phyloP scores from a whole-genome alignment of 2,888 invertebrate genomes.

The Harpalus rufipes region DNA sequence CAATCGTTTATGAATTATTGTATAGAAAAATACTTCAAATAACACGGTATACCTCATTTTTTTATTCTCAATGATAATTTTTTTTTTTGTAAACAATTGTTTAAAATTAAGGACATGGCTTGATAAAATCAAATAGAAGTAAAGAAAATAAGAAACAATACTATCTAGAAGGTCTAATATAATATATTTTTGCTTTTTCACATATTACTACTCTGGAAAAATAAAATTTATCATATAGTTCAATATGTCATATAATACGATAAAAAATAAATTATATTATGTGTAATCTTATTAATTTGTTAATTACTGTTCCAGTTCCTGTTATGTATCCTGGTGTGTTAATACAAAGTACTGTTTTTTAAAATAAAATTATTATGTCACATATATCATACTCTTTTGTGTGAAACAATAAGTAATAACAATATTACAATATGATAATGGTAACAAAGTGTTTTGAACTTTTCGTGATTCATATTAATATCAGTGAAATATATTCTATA shows the following conservation, averaged over 20 bases:
- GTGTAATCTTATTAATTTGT: neutral
- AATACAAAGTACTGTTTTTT: neutral
- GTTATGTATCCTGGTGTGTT: neutral
- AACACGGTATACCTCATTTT: too few species aligned
- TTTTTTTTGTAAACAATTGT: too few species aligned
- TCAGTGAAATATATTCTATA: neutral
- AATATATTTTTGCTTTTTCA: too few species aligned
- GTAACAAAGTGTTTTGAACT: neutral
- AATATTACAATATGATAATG: neutral
- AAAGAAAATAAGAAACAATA: too few species aligned
- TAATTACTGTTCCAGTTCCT: neutral
- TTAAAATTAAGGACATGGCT: too few species aligned
- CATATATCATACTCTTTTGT: neutral
- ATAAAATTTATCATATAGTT: neutral
- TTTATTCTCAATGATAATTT: too few species aligned
- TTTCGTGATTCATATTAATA: neutral
- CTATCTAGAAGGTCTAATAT: too few species aligned
- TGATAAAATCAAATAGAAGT: too few species aligned
- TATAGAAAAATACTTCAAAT: too few species aligned
- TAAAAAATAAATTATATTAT: neutral
- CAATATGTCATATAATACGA: neutral
- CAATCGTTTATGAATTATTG: too few species aligned
- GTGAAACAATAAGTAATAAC: too few species aligned
- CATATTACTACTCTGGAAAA: too few species aligned
- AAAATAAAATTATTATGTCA: neutral